Evolutionary conservation across 2,797 vertebrate species (phyloP), one percentile per base, ranked within the genome.

Genomic region (Sciaenops ocellatus): DNA sequence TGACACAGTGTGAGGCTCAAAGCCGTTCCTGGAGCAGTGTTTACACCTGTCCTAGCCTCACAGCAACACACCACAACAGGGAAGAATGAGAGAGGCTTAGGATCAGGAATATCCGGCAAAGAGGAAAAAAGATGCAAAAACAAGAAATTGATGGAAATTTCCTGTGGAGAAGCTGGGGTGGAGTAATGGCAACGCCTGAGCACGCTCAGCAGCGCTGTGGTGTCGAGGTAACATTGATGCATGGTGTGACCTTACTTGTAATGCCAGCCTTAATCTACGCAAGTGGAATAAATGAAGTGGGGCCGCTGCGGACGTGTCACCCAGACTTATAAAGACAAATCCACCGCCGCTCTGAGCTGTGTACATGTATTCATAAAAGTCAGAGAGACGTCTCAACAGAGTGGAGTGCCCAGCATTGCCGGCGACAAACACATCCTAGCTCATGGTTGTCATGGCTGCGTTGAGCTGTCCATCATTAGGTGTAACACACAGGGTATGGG

Each of bases 191-290:
- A 76, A 87, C 48, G 87, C 84, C 90, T 85, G 78, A 90, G 89
- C 90, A 92, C 79, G 88, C 90, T 94, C 90, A 89, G 91, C 90
- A 88, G 87, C 79, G 70, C 81, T 17, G 88, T 66, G 89, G 87
- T 93, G 94, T 95, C 93, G 90, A 76, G 88, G 93, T 95, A 96
- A 96, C 94, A 93, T 93, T 96, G 95, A 96, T 95, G 93, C 94
- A 96, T 95, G 92, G 95, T 93, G 95, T 96, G 95, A 96, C 95
- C 95, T 96, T 95, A 95, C 95, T 93, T 94, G 94, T 95, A 95
- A 96, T 95, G 94, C 93, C 95, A 95, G 94, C 92, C 94, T 95
- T 96, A 95, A 96, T 96, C 95, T 95, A 93, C 93, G 85, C 94
- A 93, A 95, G 95, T 95, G 94, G 94, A 95, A 96, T 95, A 96